Conservation (phyloP, 2,888 invertebrate genomes). For the Ditylenchus weischeri region DNA sequence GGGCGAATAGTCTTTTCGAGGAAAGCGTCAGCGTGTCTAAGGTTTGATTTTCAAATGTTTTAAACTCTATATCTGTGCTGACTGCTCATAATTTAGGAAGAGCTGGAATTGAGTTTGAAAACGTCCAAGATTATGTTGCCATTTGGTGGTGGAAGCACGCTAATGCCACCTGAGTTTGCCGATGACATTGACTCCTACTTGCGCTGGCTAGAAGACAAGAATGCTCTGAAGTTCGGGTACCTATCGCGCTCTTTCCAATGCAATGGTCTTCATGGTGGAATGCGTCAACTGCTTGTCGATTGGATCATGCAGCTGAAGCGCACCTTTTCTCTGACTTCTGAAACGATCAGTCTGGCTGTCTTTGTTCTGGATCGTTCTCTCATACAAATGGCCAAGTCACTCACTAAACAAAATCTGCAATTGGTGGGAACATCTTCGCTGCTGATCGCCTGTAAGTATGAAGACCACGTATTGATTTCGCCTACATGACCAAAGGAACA, state of each 20-base stretch:
- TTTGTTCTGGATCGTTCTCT: slow-evolving; percentile 90
- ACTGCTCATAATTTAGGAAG: too few relatives aligned
- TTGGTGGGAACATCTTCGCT: slow-evolving; percentile 92
- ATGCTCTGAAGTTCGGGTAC: not conserved
- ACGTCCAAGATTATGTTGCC: too few relatives aligned
- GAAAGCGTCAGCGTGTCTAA: too few relatives aligned
- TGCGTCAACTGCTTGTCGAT: slow-evolving; percentile 89
- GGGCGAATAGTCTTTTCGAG: too few relatives aligned
- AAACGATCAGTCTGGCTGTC: slow-evolving; percentile 85
- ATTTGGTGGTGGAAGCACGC: not conserved
- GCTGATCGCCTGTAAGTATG: slow-evolving; percentile 93
- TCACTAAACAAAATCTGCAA: slow-evolving; percentile 85
- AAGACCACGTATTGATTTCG: slow-evolving; percentile 97
- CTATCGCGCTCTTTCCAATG: too few relatives aligned
- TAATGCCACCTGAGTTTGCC: slow-evolving; percentile 1
- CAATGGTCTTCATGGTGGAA: slow-evolving; percentile 73
- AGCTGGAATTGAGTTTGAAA: too few relatives aligned
- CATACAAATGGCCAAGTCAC: slow-evolving; percentile 78
- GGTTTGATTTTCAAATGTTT: too few relatives aligned
- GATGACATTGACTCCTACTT: slow-evolving; percentile 10
- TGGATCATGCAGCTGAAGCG: slow-evolving; percentile 79
- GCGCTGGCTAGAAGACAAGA: slow-evolving; percentile 2
- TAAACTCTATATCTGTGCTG: too few relatives aligned
- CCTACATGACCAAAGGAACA: slow-evolving; percentile 93
- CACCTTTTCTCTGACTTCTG: slow-evolving; percentile 64